phyloP scores from a whole-genome alignment of 2,113 vertebrate species.

The Lepidothrix coronata region DNA sequence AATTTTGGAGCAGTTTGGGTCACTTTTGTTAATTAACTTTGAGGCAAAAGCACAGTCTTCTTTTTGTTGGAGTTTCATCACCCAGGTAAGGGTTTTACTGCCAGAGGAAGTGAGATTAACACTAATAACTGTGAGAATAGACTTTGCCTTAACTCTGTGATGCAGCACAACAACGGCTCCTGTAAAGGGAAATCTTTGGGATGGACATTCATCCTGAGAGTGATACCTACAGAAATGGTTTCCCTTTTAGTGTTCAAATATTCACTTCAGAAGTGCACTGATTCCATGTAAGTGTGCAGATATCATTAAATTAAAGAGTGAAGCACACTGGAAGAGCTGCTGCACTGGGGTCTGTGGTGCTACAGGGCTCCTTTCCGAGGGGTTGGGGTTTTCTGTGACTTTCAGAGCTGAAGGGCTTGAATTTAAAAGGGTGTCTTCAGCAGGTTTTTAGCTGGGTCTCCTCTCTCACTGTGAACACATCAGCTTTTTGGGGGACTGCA shows the following conservation, averaged over 20 bases:
- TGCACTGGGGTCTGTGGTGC: neutral
- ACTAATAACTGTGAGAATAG: neutral
- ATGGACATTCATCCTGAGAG: neutral
- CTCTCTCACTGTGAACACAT: neutral
- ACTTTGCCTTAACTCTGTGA: neutral
- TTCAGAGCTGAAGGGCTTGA: neutral
- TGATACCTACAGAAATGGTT: rapidly evolving
- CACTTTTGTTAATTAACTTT: neutral
- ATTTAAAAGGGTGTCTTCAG: neutral
- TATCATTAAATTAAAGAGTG: neutral
- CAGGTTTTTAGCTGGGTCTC: neutral
- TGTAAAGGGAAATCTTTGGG: neutral
- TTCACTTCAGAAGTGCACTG: neutral
- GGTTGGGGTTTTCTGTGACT: neutral
- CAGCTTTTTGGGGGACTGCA: neutral
- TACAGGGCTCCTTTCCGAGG: neutral
- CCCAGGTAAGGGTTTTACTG: neutral
- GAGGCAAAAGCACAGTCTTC: neutral
- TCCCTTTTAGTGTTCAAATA: neutral
- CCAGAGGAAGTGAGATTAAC: neutral
- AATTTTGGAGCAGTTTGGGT: neutral
- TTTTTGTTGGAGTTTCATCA: neutral
- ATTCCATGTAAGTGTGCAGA: neutral
- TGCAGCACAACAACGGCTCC: neutral
- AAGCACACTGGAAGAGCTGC: neutral